Percentiles rank a stretch among this genome's conserved stretches.
Evolutionary conservation across 1,140 invertebrate genomes (phyloP).

Genomic region (Laodelphax striatellus): DNA sequence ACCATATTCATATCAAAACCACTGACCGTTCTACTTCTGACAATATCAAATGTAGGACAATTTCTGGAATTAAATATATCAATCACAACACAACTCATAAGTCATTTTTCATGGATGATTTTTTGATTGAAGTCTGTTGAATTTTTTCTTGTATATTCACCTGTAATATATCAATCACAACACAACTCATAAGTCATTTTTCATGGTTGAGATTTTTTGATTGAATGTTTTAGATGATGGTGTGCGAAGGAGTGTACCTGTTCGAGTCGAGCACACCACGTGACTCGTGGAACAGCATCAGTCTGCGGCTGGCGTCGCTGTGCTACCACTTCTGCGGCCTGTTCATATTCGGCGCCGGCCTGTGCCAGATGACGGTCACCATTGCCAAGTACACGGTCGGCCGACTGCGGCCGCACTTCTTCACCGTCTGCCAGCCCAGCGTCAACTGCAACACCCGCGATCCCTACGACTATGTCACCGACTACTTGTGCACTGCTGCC

Average conservation of each 20-base stretch:
- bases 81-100: too few species aligned
- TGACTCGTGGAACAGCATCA: slow-evolving; percentile 7
- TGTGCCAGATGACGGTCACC: slow-evolving; percentile 37
- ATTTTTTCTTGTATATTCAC: too few species aligned
- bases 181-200: too few species aligned
- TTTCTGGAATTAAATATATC: too few species aligned
- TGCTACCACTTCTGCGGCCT: neutral
- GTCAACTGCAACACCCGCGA: slow-evolving; percentile 14
- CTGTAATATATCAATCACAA: too few species aligned
- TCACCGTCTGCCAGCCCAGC: slow-evolving; percentile 18
- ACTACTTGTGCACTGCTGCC: slow-evolving; percentile 13
- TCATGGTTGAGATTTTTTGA: too few species aligned
- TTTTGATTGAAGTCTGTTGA: too few species aligned
- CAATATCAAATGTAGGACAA: too few species aligned
- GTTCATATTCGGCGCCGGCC: slow-evolving; percentile 29
- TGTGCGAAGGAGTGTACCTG: slow-evolving; percentile 1
- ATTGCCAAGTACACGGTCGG: slow-evolving; percentile 46
- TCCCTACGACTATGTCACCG: slow-evolving; percentile 13
- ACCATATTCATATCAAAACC: too few species aligned
- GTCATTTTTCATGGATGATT: too few species aligned
- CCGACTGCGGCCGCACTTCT: slow-evolving; percentile 47
- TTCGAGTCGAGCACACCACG: slow-evolving; percentile 9
- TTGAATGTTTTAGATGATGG: neutral
- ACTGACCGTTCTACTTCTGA: too few species aligned
- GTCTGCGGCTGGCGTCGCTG: neutral